These are phyloP conservation scores for Zaprionus inermis DNA, from an alignment of 1,140 invertebrate species.

Conservation along the genomic window DNA sequence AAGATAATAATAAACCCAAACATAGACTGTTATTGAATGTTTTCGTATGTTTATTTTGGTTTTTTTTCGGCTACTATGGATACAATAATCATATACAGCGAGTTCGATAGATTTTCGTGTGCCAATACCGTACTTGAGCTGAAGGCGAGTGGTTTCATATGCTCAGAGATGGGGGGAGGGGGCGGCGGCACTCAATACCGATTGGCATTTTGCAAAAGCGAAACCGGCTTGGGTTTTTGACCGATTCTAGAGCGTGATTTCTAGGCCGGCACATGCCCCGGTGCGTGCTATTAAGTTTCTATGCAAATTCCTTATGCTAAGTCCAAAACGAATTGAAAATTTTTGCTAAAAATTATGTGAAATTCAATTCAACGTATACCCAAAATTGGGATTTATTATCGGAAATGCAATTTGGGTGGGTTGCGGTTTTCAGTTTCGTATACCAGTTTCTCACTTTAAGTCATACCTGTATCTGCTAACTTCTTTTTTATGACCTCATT, in stretches of 20 bases:
- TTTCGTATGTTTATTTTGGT: conserved; percentile 5
- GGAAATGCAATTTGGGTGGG: not conserved
- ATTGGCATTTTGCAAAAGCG: conserved; percentile 53
- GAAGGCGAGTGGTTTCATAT: conserved; percentile 25
- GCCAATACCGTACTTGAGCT: conserved; percentile 33
- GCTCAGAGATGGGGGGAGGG: not conserved
- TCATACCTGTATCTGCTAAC: not conserved
- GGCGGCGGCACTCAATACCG: not conserved
- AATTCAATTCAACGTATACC: not conserved
- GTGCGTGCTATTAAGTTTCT: conserved; percentile 16
- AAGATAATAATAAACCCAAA: conserved; percentile 30
- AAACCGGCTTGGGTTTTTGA: conserved; percentile 59
- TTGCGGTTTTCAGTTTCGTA: not conserved
- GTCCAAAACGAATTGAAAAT: conserved; percentile 1
- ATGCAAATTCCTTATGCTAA: conserved; percentile 36
- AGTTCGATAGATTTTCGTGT: conserved; percentile 16
- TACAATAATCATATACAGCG: not conserved
- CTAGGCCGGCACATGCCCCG: conserved; percentile 13
- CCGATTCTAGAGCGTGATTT: conserved; percentile 62
- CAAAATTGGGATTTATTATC: not conserved
- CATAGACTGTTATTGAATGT: conserved; percentile 40
- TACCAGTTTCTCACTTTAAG: not conserved
- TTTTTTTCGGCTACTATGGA: not conserved
- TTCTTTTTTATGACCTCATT: not conserved
- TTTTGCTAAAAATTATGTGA: not conserved